Evolutionary conservation across 2,797 vertebrate species (phyloP).

Genomic region (Sebastes minor): DNA sequence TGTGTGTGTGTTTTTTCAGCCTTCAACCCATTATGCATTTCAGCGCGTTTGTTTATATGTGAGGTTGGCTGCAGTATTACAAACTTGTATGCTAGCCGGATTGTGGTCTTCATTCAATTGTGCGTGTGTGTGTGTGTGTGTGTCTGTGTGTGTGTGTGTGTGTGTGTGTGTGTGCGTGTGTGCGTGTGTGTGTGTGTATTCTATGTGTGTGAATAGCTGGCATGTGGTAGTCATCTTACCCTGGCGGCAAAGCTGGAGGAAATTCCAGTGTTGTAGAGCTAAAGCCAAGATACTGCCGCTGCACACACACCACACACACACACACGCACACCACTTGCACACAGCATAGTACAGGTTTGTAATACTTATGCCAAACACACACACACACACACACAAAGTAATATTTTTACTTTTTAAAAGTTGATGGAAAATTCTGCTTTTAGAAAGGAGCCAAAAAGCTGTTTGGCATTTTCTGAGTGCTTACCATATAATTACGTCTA

Average conservation of each 20-base stretch:
- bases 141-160: conserved; percentile 21
- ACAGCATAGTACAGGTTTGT: conserved; percentile 46
- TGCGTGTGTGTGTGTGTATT: conserved; percentile 30
- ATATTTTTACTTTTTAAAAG: conserved; percentile 41
- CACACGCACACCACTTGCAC: conserved; percentile 14
- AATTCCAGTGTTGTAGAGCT: conserved; percentile 74
- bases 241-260: conserved; percentile 76
- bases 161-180: conserved; percentile 40
- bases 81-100: conserved; percentile 47
- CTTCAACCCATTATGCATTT: conserved; percentile 50
- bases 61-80: conserved; percentile 53
- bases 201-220: conserved; percentile 73
- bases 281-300: conserved; percentile 64
- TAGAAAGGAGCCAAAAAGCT: conserved; percentile 6
- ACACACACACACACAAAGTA: neutral
- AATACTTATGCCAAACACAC: conserved; percentile 29
- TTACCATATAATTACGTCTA: conserved; percentile 12
- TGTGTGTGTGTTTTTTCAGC: conserved; percentile 13
- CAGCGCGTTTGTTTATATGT: conserved; percentile 60
- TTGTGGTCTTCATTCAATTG: conserved; percentile 49
- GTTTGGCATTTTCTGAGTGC: conserved; percentile 32
- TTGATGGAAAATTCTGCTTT: conserved; percentile 47
- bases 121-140: conserved; percentile 11
- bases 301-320: neutral
- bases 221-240: conserved; percentile 84